Evolutionary conservation across 2,888 invertebrate species (phyloP), one percentile per base, ranked within the genome.

Genomic region (Ophion obscuratus): DNA sequence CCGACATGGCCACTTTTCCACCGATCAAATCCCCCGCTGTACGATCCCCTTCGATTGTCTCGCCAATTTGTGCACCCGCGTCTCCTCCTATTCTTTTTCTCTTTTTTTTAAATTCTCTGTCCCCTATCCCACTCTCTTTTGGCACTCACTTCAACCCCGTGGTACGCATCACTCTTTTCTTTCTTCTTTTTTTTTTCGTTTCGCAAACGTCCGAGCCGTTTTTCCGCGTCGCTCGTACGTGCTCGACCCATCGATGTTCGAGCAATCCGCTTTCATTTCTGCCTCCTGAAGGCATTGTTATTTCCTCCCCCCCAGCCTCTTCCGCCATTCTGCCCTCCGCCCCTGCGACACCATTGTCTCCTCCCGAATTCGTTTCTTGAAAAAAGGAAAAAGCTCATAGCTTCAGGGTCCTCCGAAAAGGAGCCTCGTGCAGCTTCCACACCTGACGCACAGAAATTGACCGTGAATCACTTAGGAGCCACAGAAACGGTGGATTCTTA

Each of bases 1-100:
- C 57, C 77, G 81, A 81, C 81, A 70, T 64, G 66, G 77, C 84
- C 77, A 84, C 84, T 84, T 84, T 84, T 77, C 81, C 77, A 78
- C 68, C 77, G 81, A 81, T 84, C 81, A 81, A 68, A 62, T 61
- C 57, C 62, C 47, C 47, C 47, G 10, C 47, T 14, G 47, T 40
- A 62, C 81, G 81, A 81, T 59, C 10, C 61, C 57, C 27, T 2
- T 57, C 61, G 84, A 84, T 73, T 76, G 79, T 81, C 77, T 73
- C 62, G 80, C 53, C 80, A 84, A 80, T 80, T 84, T 80, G 84
- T 71, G 80, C 66, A 59, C 70, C 57, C 64, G 71, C 44, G 14
- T 68, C 70, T 44, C 66, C 57, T 76, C 64, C 61, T 62, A 31
- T 77, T 44, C 24, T 68, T 70, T 83, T 57, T 14, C 40, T 24